These are phyloP conservation scores for Misgurnus mizolepis DNA, from an alignment of 2,113 vertebrate genomes.

Conservation along the genomic window DNA sequence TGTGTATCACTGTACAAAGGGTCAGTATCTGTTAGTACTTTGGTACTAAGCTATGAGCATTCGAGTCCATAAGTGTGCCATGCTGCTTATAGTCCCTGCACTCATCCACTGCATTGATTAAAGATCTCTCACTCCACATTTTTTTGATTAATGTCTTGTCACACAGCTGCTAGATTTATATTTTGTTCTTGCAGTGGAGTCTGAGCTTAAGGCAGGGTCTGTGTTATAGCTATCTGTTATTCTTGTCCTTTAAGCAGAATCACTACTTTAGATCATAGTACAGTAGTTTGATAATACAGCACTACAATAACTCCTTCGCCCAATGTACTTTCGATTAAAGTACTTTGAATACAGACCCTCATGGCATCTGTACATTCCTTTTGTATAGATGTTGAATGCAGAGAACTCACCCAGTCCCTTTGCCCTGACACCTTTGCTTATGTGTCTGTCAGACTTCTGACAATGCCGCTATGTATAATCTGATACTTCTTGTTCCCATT, in stretches of 20 bases:
- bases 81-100: conserved; percentile 33
- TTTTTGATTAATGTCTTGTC: conserved; percentile 53
- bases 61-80: conserved; percentile 47
- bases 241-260: conserved; percentile 13
- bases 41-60: not conserved
- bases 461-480: conserved; percentile 7
- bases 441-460: not conserved
- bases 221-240: conserved; percentile 1
- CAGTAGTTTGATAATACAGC: conserved; percentile 18
- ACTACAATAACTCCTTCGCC: not conserved
- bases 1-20: not conserved
- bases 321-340: not conserved
- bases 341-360: conserved; percentile 14
- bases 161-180: conserved; percentile 16
- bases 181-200: conserved; percentile 38
- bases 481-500: not conserved
- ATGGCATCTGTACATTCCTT: conserved; percentile 14
- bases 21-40: conserved; percentile 2
- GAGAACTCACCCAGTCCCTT: conserved; percentile 15
- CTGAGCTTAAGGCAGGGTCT: conserved; percentile 26
- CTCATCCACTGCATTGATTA: conserved; percentile 46
- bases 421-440: conserved; percentile 38
- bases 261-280: conserved; percentile 26
- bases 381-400: conserved; percentile 7
- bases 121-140: conserved; percentile 44